Conservation (phyloP, 2,797 vertebrate species). For the Halcyon smyrnensis region DNA sequence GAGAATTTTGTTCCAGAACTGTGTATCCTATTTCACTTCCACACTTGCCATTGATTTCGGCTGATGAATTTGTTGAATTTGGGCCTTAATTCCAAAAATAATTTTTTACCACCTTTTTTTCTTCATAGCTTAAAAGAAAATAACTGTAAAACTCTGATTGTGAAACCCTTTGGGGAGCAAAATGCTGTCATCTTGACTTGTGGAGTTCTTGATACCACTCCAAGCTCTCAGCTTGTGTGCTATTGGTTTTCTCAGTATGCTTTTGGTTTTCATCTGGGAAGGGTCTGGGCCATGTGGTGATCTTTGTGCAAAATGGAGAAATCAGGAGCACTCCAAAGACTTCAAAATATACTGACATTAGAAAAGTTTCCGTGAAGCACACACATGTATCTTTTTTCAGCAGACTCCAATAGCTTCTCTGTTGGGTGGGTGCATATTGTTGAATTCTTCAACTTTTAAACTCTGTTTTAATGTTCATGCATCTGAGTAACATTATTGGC, state of each 20-base stretch:
- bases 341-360: background rate
- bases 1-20: background rate
- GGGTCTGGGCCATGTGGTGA: background rate
- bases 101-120: background rate
- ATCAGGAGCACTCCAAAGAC: background rate
- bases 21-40: background rate
- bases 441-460: background rate
- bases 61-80: background rate
- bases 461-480: background rate
- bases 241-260: fast-evolving
- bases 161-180: background rate
- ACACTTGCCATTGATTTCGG: background rate
- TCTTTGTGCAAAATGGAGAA: background rate
- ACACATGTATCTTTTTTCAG: background rate
- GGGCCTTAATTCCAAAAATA: background rate
- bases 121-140: background rate
- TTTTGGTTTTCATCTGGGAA: background rate
- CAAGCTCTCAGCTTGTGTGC: background rate
- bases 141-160: background rate
- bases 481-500: background rate
- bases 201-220: background rate
- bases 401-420: background rate
- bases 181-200: background rate
- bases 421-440: fast-evolving
- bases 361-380: background rate